Percentiles rank a stretch among this genome's conserved stretches.
Conservation (phyloP, 2,113 vertebrate genomes). For the Sinocyclocheilus maitianheensis region DNA sequence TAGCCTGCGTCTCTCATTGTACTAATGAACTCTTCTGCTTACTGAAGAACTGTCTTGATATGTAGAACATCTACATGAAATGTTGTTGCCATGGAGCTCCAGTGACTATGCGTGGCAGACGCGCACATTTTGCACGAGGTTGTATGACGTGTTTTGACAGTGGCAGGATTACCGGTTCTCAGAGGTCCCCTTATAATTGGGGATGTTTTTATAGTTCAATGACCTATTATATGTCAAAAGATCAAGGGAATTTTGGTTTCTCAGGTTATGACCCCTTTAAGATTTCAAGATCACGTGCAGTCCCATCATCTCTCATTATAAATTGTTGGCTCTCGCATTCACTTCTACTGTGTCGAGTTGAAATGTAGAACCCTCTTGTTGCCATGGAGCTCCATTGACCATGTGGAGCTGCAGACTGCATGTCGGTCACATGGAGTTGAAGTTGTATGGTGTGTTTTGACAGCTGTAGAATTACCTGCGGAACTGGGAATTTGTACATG, state of each 20-base stretch:
- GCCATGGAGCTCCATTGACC: constrained; percentile 48
- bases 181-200: no score
- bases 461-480: not conserved
- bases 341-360: constrained; percentile 17
- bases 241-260: no score
- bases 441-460: constrained; percentile 10
- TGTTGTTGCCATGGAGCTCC: constrained; percentile 46
- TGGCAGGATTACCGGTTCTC: not conserved
- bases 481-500: not conserved
- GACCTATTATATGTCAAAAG: no score
- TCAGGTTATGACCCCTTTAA: no score
- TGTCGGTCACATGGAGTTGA: not conserved
- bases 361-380: constrained; percentile 40
- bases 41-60: constrained; percentile 1
- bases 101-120: not conserved
- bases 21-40: constrained; percentile 42
- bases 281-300: not conserved
- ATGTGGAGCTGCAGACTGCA: constrained; percentile 21
- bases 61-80: constrained; percentile 25
- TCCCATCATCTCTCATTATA: constrained; percentile 7
- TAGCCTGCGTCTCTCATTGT: not conserved
- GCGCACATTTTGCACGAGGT: not conserved
- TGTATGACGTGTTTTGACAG: constrained; percentile 15
- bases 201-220: no score
- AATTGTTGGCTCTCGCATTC: constrained; percentile 29